phyloP scores from a whole-genome alignment of 2,797 vertebrate species.

The Odontamblyopus lacepedii region DNA sequence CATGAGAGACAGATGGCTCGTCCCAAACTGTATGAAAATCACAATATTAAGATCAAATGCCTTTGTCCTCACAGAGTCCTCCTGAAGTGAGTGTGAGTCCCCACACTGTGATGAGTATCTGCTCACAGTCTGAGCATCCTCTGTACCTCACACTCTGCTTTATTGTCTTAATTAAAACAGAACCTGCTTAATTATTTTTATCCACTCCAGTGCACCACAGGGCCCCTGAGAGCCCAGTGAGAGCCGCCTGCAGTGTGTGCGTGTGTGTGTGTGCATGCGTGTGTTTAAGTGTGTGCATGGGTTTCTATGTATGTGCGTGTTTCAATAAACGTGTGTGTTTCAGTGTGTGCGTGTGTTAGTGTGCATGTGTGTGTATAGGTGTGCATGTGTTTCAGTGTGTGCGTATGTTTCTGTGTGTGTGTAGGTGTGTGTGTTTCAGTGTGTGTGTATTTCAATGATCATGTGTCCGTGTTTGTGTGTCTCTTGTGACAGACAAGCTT shows the following conservation, averaged over 20 bases:
- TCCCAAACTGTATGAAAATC: background rate
- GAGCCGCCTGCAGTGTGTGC: conserved; percentile 9
- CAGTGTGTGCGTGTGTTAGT: background rate
- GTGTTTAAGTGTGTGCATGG: background rate
- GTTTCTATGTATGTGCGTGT: background rate
- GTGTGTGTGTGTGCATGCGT: background rate
- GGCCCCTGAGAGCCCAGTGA: conserved; percentile 47
- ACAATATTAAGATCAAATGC: background rate
- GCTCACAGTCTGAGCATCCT: conserved; percentile 44
- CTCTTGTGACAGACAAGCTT: too few species aligned
- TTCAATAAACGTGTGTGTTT: background rate
- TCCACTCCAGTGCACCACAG: conserved; percentile 73
- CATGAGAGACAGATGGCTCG: background rate
- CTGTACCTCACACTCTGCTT: conserved; percentile 72
- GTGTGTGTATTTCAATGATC: too few species aligned
- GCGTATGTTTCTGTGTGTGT: background rate
- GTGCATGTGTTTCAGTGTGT: background rate
- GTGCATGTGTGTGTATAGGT: background rate
- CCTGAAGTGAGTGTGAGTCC: background rate
- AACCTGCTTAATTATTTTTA: conserved; percentile 79
- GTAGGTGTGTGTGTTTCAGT: background rate
- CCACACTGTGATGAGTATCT: background rate
- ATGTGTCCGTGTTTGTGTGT: too few species aligned
- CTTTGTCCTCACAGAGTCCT: background rate
- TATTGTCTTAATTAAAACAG: conserved; percentile 81